A percentile compares a stretch with the other conserved stretches of the same genome.
These are phyloP conservation scores for Deilephila porcellus DNA, from an alignment of 2,888 invertebrate species.

Conservation along the genomic window DNA sequence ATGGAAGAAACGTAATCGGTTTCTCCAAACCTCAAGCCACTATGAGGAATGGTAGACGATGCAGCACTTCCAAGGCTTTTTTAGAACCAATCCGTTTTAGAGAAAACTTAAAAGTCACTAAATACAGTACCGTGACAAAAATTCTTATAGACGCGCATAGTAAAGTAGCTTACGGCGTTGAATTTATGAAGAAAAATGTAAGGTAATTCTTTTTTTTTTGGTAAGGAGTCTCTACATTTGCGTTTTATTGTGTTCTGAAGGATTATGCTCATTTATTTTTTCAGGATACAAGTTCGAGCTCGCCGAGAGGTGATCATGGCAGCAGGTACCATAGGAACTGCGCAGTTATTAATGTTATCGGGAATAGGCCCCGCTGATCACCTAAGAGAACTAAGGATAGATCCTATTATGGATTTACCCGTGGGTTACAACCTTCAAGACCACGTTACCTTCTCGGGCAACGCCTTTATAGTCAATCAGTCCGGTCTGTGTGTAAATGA, in stretches of 20 bases:
- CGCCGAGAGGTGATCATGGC: conserved; percentile 91
- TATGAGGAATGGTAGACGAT: conserved; percentile 88
- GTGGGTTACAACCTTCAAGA: conserved; percentile 94
- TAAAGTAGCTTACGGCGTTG: conserved; percentile 87
- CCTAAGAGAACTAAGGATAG: conserved; percentile 84
- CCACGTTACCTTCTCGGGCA: conserved; percentile 89
- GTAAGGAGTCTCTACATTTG: too few relatives aligned
- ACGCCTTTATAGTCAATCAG: conserved; percentile 89
- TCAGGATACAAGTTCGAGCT: conserved; percentile 77
- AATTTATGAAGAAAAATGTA: conserved; percentile 86
- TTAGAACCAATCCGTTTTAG: conserved; percentile 87
- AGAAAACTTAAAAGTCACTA: conserved; percentile 88
- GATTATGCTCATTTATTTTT: conserved; percentile 31
- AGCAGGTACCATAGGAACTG: conserved; percentile 93
- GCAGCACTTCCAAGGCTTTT: conserved; percentile 92
- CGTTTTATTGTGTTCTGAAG: too few relatives aligned
- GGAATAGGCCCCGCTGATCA: conserved; percentile 90
- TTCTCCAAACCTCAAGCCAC: conserved; percentile 90
- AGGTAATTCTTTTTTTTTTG: conserved; percentile 55
- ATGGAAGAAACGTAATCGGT: conserved; percentile 86
- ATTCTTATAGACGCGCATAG: conserved; percentile 86
- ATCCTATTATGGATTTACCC: conserved; percentile 87
- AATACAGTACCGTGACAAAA: conserved; percentile 87
- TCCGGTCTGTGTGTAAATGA: conserved; percentile 87
- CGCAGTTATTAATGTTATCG: conserved; percentile 93